Evolutionary conservation across 2,888 invertebrate genomes (phyloP), one percentile per base, ranked within the genome.

Genomic region (Leptopterna dolabrata): DNA sequence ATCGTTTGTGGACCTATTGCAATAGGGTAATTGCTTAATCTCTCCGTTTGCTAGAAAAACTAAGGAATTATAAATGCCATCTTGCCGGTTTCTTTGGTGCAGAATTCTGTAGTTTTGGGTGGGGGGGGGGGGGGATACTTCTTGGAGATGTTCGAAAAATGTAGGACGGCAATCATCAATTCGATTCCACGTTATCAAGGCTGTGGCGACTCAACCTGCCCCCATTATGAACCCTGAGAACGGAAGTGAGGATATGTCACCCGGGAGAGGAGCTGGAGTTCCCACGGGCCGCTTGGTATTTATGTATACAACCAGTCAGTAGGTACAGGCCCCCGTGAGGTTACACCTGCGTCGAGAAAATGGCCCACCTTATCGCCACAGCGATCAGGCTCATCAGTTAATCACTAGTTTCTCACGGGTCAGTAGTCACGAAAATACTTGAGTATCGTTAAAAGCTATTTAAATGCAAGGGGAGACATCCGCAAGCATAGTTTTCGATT

Each of bases 201-300:
- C 27, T 19, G 76, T n/a, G 16, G 30, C 13, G 7, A 27, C 14
- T 27, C 27, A 30, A 16, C 24, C 78, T 6, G 78, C 45, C 78
- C 78, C 70, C 83, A 70, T 70, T 41, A 30, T 76, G 2, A 27
- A 30, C 36, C 55, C 29, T 83, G 83, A 41, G 83, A 83, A 83
- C 83, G 83, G 83, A 83, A 83, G 83, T 83, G 83, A 43, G 83
- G 71, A 82, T 83, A 83, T 83, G 83, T 70, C 83, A 83, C 83
- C 83, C 27, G 1, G 29, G 16, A 30, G 55, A 55, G 30, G 30
- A 81, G 2, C 9, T 2, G 9, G 36, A 4, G 70, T 83, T 83
- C 83, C 83, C 83, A 83, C 83, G 83, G 30, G 3, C 47, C 55
- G 1, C 45, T n/a, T 24, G 45, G 24, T 63, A 63, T 51, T n/a